phyloP scores from a whole-genome alignment of 2,113 vertebrate species.

The Rutilus rutilus region DNA sequence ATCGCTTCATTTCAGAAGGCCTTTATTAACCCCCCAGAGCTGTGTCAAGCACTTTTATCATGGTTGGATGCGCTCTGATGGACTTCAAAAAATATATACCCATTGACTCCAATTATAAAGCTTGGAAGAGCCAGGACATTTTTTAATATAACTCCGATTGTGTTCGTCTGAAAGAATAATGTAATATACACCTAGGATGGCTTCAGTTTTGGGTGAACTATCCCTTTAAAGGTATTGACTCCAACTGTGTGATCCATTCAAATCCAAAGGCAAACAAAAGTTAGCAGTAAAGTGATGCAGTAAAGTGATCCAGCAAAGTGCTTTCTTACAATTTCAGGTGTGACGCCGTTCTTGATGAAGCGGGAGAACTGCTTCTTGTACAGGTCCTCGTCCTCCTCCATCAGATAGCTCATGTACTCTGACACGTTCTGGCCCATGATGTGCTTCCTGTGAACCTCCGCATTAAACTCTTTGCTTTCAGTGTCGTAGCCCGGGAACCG shows the following conservation, averaged over 20 bases:
- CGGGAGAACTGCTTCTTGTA: slow-evolving; percentile 98
- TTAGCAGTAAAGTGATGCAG: neutral
- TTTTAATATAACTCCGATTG: too few species aligned
- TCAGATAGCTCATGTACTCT: slow-evolving; percentile 94
- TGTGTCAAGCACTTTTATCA: too few species aligned
- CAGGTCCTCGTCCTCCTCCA: slow-evolving; percentile 96
- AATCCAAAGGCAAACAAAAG: neutral
- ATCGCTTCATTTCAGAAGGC: too few species aligned
- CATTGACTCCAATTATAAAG: too few species aligned
- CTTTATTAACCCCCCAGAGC: too few species aligned
- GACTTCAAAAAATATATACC: too few species aligned
- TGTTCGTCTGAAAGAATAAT: too few species aligned
- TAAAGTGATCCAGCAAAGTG: neutral
- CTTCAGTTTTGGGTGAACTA: too few species aligned
- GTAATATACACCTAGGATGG: too few species aligned
- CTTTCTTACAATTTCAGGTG: slow-evolving; percentile 83
- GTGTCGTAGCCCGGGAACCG: slow-evolving; percentile 96
- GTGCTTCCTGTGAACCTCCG: slow-evolving; percentile 96
- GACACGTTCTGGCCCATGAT: slow-evolving; percentile 96
- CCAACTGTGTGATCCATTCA: neutral
- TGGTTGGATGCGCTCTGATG: too few species aligned
- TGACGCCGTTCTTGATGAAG: slow-evolving; percentile 93
- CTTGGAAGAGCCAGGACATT: too few species aligned
- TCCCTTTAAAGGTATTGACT: neutral
- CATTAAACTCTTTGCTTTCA: slow-evolving; percentile 97